A percentile compares a stretch with the other conserved stretches of the same genome.
Evolutionary conservation across 2,797 vertebrate genomes (phyloP).

Genomic region (Anisognathus igniventris): DNA sequence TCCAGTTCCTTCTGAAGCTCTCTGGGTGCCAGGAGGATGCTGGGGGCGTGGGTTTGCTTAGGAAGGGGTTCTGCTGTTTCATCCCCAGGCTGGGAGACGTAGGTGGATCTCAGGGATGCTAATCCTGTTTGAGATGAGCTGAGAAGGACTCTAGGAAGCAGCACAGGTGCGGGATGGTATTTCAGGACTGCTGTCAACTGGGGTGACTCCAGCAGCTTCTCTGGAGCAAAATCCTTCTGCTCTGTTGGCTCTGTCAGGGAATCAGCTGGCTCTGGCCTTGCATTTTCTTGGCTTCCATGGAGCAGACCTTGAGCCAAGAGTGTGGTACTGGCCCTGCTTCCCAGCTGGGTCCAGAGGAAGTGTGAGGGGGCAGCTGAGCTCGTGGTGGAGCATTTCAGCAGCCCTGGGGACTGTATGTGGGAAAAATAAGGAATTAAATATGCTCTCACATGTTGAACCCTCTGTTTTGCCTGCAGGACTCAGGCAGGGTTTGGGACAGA

Average conservation of each 20-base stretch:
- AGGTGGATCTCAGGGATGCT: neutral
- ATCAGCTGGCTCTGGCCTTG: neutral
- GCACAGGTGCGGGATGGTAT: neutral
- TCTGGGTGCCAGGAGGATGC: neutral
- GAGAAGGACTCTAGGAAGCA: neutral
- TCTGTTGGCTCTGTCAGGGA: neutral
- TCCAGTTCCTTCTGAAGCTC: neutral
- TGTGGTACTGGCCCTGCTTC: neutral
- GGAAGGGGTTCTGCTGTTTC: neutral
- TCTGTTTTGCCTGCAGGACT: neutral
- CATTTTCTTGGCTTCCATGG: neutral
- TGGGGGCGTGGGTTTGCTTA: neutral
- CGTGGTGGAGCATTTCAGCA: neutral
- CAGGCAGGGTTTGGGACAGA: neutral
- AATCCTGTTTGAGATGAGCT: neutral
- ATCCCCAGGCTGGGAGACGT: neutral
- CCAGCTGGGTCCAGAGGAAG: neutral
- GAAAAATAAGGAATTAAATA: neutral
- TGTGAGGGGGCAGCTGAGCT: neutral
- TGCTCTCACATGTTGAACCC: rapidly evolving
- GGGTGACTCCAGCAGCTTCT: neutral
- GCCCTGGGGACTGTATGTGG: neutral
- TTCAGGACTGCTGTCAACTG: neutral
- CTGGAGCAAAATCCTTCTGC: neutral
- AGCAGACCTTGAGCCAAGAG: neutral